These are phyloP conservation scores for Triplophysa rosa DNA, from an alignment of 2,113 vertebrate species.

Conservation along the genomic window DNA sequence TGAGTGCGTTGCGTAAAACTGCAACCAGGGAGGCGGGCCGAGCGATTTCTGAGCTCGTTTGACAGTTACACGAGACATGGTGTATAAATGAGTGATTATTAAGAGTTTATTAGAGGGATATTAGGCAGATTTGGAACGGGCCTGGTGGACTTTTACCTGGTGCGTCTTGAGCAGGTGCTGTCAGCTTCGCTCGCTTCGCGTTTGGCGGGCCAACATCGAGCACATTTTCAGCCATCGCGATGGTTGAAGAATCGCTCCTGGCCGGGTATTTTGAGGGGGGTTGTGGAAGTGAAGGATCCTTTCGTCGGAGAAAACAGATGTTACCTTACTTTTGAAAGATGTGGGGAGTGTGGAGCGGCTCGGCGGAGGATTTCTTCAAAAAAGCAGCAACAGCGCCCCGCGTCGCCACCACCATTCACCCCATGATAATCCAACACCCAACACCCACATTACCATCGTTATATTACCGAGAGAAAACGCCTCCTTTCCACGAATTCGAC, in stretches of 20 bases:
- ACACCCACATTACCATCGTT: constrained; percentile 80
- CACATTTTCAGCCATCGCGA: constrained; percentile 91
- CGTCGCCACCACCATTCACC: constrained; percentile 83
- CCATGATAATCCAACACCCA: constrained; percentile 85
- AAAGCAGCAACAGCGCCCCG: constrained; percentile 88
- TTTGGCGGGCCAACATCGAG: constrained; percentile 91
- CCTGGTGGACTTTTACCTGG: constrained; percentile 79
- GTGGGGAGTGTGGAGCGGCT: constrained; percentile 31
- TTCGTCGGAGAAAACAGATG: constrained; percentile 39
- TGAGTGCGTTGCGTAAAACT: neutral
- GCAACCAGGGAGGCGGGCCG: neutral
- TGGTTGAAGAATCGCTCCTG: neutral
- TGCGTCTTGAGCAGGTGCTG: constrained; percentile 91
- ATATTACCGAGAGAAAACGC: constrained; percentile 66
- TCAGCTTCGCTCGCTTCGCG: constrained; percentile 92
- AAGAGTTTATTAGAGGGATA: neutral
- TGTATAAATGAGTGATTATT: neutral
- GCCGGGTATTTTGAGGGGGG: constrained; percentile 25
- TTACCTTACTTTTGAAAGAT: constrained; percentile 11
- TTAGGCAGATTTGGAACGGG: neutral
- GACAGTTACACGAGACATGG: neutral
- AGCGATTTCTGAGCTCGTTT: neutral
- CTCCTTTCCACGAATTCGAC: constrained; percentile 63
- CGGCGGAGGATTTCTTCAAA: constrained; percentile 69
- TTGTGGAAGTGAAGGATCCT: constrained; percentile 32